phyloP scores from a whole-genome alignment of 1,140 invertebrate genomes.

The Triops longicaudatus region DNA sequence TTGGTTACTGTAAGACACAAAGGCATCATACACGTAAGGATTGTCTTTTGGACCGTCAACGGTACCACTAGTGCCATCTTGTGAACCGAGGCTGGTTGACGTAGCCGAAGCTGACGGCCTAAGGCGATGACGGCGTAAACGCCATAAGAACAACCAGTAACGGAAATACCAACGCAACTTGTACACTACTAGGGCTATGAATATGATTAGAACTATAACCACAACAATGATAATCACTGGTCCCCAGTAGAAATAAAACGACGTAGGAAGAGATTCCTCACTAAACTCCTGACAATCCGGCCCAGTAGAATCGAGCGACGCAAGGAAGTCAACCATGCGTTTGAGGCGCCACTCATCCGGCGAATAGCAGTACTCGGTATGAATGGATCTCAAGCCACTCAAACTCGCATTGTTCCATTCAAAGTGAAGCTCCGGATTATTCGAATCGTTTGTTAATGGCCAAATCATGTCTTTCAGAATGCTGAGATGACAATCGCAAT shows the following conservation, averaged over 20 bases:
- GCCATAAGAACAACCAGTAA: conserved; percentile 48
- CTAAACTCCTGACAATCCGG: no score
- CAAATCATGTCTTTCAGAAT: conserved; percentile 37
- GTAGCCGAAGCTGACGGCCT: conserved; percentile 8
- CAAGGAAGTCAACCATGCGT: conserved; percentile 39
- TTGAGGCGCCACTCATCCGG: conserved; percentile 41
- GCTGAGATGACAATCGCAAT: conserved; percentile 44
- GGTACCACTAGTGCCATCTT: neutral
- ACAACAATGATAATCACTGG: conserved; percentile 39
- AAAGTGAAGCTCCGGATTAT: conserved; percentile 30
- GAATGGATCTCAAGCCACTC: conserved; percentile 35
- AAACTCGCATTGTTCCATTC: neutral
- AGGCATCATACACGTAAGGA: conserved; percentile 52
- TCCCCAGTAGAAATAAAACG: conserved; percentile 38
- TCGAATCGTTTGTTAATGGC: conserved; percentile 39
- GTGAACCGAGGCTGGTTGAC: neutral
- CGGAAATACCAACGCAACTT: conserved; percentile 44
- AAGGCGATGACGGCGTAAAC: conserved; percentile 40
- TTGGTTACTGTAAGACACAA: conserved; percentile 55
- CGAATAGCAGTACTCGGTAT: conserved; percentile 39
- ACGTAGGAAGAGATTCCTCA: neutral
- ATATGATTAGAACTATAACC: conserved; percentile 35
- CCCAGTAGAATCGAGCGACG: neutral
- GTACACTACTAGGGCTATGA: conserved; percentile 36
- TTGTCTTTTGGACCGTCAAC: conserved; percentile 2